phyloP scores from a whole-genome alignment of 2,797 vertebrate genomes.

The Dendrocincla tyrannina region DNA sequence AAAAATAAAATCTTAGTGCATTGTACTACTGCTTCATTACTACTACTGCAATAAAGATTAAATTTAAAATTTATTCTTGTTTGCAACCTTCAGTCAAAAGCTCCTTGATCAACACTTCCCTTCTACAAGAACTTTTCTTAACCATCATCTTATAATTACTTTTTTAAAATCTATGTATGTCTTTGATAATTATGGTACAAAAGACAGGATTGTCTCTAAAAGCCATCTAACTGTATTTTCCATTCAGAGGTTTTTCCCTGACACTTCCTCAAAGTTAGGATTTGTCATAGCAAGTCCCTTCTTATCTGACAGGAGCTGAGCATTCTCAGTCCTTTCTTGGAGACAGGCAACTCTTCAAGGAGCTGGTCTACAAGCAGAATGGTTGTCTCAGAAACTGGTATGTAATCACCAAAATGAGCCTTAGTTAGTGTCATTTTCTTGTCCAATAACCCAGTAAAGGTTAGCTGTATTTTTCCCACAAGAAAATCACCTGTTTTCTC shows the following conservation, averaged over 20 bases:
- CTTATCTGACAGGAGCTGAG: background rate
- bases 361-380: background rate
- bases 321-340: background rate
- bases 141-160: fast-evolving
- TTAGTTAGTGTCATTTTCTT: background rate
- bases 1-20: background rate
- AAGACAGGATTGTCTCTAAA: background rate
- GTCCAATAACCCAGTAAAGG: background rate
- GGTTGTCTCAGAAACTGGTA: background rate
- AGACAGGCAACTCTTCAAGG: background rate
- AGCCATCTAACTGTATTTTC: background rate
- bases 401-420: background rate
- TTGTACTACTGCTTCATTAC: background rate
- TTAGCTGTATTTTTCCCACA: background rate
- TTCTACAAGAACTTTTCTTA: background rate
- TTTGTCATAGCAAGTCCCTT: background rate
- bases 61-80: background rate
- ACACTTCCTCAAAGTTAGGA: background rate
- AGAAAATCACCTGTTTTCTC: background rate
- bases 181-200: background rate
- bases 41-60: background rate
- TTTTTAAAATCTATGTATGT: background rate
- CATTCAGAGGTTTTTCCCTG: background rate
- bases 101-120: background rate
- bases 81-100: background rate